phyloP scores from a whole-genome alignment of 2,113 vertebrate genomes.

The Epinephelus lanceolatus region DNA sequence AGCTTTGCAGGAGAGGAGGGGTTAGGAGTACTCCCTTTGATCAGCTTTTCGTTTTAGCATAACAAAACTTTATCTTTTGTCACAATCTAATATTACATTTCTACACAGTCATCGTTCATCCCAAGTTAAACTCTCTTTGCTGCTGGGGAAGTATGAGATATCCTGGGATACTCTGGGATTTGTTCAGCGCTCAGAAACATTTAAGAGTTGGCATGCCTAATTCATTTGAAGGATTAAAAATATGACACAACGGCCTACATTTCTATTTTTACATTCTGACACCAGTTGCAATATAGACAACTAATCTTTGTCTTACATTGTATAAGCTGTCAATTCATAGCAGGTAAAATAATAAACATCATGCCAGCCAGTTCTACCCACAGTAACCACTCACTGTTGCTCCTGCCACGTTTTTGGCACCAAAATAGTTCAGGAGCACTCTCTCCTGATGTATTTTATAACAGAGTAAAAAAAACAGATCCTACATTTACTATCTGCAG shows the following conservation, averaged over 20 bases:
- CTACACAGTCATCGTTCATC: not conserved
- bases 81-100: constrained; percentile 20
- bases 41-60: constrained; percentile 31
- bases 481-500: constrained; percentile 4
- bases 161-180: constrained; percentile 10
- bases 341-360: not conserved
- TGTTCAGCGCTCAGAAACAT: constrained; percentile 13
- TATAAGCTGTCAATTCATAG: not conserved
- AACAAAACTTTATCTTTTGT: constrained; percentile 10
- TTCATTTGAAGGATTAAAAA: constrained; percentile 28
- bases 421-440: constrained; percentile 6
- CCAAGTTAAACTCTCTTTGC: constrained; percentile 5
- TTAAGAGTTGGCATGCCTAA: constrained; percentile 12
- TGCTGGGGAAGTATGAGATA: constrained; percentile 4
- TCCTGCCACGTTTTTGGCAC: not conserved
- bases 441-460: constrained; percentile 11
- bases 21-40: constrained; percentile 7
- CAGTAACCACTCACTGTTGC: not conserved
- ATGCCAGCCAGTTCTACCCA: not conserved
- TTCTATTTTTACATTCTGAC: constrained; percentile 19
- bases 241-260: not conserved
- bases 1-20: constrained; percentile 27
- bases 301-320: not conserved
- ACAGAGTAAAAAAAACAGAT: constrained; percentile 10
- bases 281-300: not conserved